Conservation (phyloP, 2,888 invertebrate species). For the Plebejus anna region DNA sequence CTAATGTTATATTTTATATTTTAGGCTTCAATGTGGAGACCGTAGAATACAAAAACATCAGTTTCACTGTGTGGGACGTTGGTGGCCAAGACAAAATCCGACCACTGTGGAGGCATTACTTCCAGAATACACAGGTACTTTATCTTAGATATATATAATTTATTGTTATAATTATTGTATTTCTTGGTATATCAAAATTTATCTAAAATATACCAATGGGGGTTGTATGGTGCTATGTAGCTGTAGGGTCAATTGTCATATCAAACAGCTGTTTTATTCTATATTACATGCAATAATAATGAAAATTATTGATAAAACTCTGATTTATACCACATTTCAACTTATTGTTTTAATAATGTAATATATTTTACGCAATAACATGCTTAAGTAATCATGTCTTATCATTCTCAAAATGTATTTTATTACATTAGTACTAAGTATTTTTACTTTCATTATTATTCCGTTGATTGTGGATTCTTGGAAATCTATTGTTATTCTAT, state of each 20-base stretch:
- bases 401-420: neutral
- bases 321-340: neutral
- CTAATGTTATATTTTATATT: slow-evolving; percentile 43
- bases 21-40: slow-evolving; percentile 98
- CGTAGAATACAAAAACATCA: slow-evolving; percentile 99
- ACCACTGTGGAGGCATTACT: slow-evolving; percentile 98
- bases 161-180: neutral
- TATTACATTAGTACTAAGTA: no score
- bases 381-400: neutral
- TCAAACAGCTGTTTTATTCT: neutral
- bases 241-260: no score
- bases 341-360: neutral
- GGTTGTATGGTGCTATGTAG: no score
- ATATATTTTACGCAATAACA: neutral
- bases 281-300: neutral
- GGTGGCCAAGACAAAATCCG: slow-evolving; percentile 99
- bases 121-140: slow-evolving; percentile 96
- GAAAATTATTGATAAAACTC: neutral
- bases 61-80: slow-evolving; percentile 98
- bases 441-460: neutral
- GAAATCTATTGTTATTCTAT: no score
- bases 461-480: no score
- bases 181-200: neutral
- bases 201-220: neutral
- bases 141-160: neutral